phyloP scores from a whole-genome alignment of 2,113 vertebrate species.

The Paedocypris sp. region DNA sequence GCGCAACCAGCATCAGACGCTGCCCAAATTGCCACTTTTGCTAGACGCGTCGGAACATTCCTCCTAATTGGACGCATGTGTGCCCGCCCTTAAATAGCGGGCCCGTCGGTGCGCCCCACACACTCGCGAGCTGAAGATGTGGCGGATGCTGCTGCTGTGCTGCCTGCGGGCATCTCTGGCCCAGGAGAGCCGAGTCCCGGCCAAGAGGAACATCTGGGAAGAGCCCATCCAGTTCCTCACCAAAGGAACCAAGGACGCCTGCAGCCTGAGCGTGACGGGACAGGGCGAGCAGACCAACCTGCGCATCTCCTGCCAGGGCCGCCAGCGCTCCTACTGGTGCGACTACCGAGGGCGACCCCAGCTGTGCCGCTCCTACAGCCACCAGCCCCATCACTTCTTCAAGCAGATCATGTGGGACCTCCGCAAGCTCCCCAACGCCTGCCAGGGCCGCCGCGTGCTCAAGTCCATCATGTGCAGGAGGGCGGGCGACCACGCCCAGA shows the following conservation, averaged over 20 bases:
- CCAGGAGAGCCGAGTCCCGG: slow-evolving; percentile 26
- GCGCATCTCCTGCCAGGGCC: slow-evolving; percentile 55
- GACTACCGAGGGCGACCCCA: slow-evolving; percentile 64
- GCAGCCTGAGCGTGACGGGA: slow-evolving; percentile 55
- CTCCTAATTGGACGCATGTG: slow-evolving; percentile 34
- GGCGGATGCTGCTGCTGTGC: slow-evolving; percentile 45
- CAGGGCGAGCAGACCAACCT: slow-evolving; percentile 54
- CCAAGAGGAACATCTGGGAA: slow-evolving; percentile 51
- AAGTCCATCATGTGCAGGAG: slow-evolving; percentile 67
- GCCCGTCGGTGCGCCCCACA: background rate
- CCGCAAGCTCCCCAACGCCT: slow-evolving; percentile 58
- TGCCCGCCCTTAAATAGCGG: slow-evolving; percentile 15
- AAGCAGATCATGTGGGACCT: slow-evolving; percentile 61
- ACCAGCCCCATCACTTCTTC: slow-evolving; percentile 67
- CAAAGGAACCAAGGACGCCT: slow-evolving; percentile 54
- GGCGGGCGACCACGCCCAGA: slow-evolving; percentile 56
- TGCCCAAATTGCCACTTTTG: too few relatives aligned
- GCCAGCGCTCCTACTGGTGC: slow-evolving; percentile 61
- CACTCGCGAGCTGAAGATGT: background rate
- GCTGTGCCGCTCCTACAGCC: slow-evolving; percentile 59
- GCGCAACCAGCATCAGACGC: too few relatives aligned
- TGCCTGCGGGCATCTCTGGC: slow-evolving; percentile 41
- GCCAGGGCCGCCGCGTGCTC: slow-evolving; percentile 47
- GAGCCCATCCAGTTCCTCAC: slow-evolving; percentile 63
- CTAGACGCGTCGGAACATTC: background rate